Percentiles rank a stretch among this genome's conserved stretches.
Conservation (phyloP, 2,888 invertebrate species). For the Thecocarcelia acutangulata region DNA sequence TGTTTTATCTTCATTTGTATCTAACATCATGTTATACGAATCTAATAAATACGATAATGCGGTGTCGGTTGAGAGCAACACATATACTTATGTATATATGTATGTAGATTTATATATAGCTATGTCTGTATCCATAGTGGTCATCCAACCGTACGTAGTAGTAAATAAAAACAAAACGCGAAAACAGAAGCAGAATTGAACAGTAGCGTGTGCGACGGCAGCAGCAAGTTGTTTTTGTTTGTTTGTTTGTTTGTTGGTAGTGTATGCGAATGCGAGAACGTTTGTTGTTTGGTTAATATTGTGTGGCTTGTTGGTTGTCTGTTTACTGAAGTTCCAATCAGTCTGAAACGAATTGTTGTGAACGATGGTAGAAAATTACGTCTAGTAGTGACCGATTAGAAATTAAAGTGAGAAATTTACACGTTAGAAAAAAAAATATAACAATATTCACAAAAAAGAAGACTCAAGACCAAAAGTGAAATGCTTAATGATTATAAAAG, state of each 20-base stretch:
- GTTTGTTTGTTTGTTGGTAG: slow-evolving; percentile 7
- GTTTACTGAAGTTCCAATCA: slow-evolving; percentile 74
- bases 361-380: slow-evolving; percentile 74
- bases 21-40: slow-evolving; percentile 41
- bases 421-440: slow-evolving; percentile 39
- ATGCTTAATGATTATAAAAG: neutral
- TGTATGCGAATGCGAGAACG: slow-evolving; percentile 28
- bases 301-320: slow-evolving; percentile 75
- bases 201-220: slow-evolving; percentile 43
- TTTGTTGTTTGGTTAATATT: slow-evolving; percentile 63
- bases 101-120: neutral
- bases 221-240: slow-evolving; percentile 33
- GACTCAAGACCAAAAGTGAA: slow-evolving; percentile 33
- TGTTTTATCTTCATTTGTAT: slow-evolving; percentile 24
- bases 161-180: slow-evolving; percentile 53
- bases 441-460: slow-evolving; percentile 25
- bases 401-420: slow-evolving; percentile 35
- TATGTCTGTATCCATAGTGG: slow-evolving; percentile 4
- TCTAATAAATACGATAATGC: slow-evolving; percentile 55
- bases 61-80: slow-evolving; percentile 45
- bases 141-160: slow-evolving; percentile 36
- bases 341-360: slow-evolving; percentile 79
- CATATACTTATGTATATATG: neutral
- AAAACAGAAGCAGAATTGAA: slow-evolving; percentile 42
- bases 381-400: slow-evolving; percentile 47